Base-by-base conservation (phyloP, 2,113 vertebrate species). In the Rhineura floridana region DNA sequence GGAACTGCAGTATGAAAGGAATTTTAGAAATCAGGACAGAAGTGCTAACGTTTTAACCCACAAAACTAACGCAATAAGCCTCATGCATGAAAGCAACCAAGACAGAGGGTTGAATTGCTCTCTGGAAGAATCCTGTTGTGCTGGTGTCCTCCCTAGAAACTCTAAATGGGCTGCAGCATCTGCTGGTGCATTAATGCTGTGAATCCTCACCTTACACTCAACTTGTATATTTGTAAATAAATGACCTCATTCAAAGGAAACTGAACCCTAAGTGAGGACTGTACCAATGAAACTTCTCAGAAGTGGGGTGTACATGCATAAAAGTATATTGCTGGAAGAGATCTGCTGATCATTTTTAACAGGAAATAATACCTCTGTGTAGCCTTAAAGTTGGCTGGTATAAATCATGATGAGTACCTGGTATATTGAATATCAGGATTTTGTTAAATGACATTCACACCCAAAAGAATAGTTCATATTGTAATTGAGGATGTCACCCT, bases 401-500 rank as follows among this genome's bases (percentile, higher is more conserved):
- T 62, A 94, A 93, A 95, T 95, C 84, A 95, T 88, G 86, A 92
- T 91, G 77, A 88, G 70, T 92, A 75, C 87, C 81, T 91, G 69
- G 11, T 67, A 91, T 95, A 92, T 87, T 84, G 93, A 94, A 90
- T 90, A 88, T 85, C 55, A 48, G 19, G 83, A 93, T 95, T 92
- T 62, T 81, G 73, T 93, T 90, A 95, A 91, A 87, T 93, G 85
- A 93, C 28, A 93, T 73, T 88, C 52, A 90, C 72, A 87, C 62
- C 89, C 48, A 93, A 85, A 93, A 89, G 91, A 75, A 92, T 89
- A 91, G 63, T 90, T 95, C 89, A 93, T 78, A 87, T 88, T 91
- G 83, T 88, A 95, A 94, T 93, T 94, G 90, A 93, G 92, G 89
- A 87, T 30, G 52, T 88, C 79, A 93, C 86, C 63, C 77, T 95